Evolutionary conservation across 1,140 invertebrate species (phyloP), one percentile per base, ranked within the genome.

Genomic region (Formica selysi): DNA sequence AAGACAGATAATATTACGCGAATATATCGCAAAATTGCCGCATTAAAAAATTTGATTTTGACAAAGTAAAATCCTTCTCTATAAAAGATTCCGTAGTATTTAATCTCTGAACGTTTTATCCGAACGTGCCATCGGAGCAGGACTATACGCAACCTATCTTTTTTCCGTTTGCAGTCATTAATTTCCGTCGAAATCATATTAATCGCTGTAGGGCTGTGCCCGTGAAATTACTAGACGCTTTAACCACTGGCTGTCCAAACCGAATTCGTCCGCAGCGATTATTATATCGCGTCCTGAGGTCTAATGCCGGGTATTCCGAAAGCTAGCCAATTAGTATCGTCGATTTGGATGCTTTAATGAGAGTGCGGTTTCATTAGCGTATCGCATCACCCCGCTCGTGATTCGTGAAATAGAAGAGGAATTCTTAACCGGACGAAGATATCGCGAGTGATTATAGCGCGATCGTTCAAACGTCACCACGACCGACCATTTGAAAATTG

Each of bases 331-430:
- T 92, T 93, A 93, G 91, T 86, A 92, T 89, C 89, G 87, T 91
- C 89, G 89, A 92, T 93, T 92, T 92, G 88, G 91, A 92, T 91
- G 90, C 89, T 90, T 93, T 93, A 93, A 94, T 93, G 92, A 92
- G 90, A 86, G 89, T 87, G 85, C 85, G 89, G 89, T 87, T 85
- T 91, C 87, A 91, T 91, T 91, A 91, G 88, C 86, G 89, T 88
- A 90, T 90, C 89, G 62, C 78, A 54, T 65, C 67, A 48, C 65
- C 73, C 76, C 54, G 62, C 71, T 76, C 64, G 73, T 64, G 87
- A 89, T 74, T 79, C 62, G 79, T 70, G 79, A 89, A 89, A 90
- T 81, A 81, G 81, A 90, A 86, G 81, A 81, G 85, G 76, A 81
- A 76, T 85, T 71, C 67, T 71, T 87, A 54, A 59, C 51, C 41